phyloP scores from a whole-genome alignment of 2,797 vertebrate genomes.

The Esox lucius region DNA sequence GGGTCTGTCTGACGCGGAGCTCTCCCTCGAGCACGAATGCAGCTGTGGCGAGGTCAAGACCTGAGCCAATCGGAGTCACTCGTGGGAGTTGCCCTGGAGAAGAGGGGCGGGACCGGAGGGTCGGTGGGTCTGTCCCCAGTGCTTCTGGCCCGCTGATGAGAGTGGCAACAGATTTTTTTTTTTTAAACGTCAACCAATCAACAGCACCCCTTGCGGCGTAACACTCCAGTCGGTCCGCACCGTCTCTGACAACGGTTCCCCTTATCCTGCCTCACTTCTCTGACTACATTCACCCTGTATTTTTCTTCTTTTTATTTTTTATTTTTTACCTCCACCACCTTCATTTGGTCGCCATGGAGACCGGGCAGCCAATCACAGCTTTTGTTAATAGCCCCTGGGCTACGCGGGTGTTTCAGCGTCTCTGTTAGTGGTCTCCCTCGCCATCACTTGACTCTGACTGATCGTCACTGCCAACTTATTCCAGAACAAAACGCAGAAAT shows the following conservation, averaged over 20 bases:
- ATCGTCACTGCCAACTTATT: slow-evolving; percentile 75
- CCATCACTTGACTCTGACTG: slow-evolving; percentile 30
- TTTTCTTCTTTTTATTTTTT: too few relatives aligned
- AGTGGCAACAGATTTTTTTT: too few relatives aligned
- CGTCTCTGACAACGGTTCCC: slow-evolving; percentile 33
- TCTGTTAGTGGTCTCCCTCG: slow-evolving; percentile 21
- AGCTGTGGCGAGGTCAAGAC: slow-evolving; percentile 85
- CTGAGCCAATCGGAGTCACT: slow-evolving; percentile 62
- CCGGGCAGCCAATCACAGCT: slow-evolving; percentile 32
- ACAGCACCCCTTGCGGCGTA: slow-evolving; percentile 67
- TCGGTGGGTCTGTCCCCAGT: slow-evolving; percentile 12
- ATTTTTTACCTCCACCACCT: slow-evolving; percentile 4
- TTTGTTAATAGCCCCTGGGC: slow-evolving; percentile 16
- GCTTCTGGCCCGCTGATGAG: slow-evolving; percentile 22
- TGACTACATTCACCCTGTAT: not conserved
- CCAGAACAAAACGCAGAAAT: slow-evolving; percentile 24
- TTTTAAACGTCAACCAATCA: too few relatives aligned
- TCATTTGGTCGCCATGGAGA: slow-evolving; percentile 27
- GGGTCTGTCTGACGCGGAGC: slow-evolving; percentile 82
- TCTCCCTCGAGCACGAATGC: slow-evolving; percentile 82
- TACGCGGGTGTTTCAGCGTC: slow-evolving; percentile 6
- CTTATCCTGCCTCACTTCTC: slow-evolving; percentile 26
- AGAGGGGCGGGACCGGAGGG: slow-evolving; percentile 28
- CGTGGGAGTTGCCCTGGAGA: slow-evolving; percentile 25
- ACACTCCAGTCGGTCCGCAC: slow-evolving; percentile 47